Evolutionary conservation across 2,113 vertebrate genomes (phyloP), one percentile per base, ranked within the genome.

Genomic region (Hucho hucho): DNA sequence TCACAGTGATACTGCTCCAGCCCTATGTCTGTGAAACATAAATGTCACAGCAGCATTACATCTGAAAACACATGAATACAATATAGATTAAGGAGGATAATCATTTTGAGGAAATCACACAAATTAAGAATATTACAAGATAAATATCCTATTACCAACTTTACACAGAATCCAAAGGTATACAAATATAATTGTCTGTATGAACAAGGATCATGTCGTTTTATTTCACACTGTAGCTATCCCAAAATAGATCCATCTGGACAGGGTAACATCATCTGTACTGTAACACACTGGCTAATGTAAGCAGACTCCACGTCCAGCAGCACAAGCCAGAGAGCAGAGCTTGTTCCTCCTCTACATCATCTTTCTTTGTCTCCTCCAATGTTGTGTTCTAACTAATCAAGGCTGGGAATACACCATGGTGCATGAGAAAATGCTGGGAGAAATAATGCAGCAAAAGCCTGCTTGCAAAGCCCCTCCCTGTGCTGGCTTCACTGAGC

Each of bases 361-460:
- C 81, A 75, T 83, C 37, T 11, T 43, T 43, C 88, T 91, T 91
- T 90, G 89, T 91, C 81, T 88, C 74, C 77, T 79, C 63, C 83
- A 67, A 58, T 72, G 87, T 88, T 86, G 88, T 85, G 82, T 87
- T 87, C 66, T 9, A 43, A 11, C 37, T 75, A 83, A 79, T 64
- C 73, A 75, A 87, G 79, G 76, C 79, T 53, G 16, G 84, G 79
- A 83, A 80, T 64, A 79, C 79, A 84, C 75, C 83, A 75, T 81
- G 71, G 67, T 78, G 79, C 80, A 84, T 84, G 37, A 43, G 37
- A 43, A 43, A 43, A 43, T 43, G 81, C 80, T 74, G 78, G 49
- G 81, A 74, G 90, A 87, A 87, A 87, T 86, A 88, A 88, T 91
- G 89, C 88, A 89, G 86, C 81, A 89, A 82, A 87, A 90, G 64